phyloP scores from a whole-genome alignment of 2,797 vertebrate species.

The Enteromius afrohamiltoni region DNA sequence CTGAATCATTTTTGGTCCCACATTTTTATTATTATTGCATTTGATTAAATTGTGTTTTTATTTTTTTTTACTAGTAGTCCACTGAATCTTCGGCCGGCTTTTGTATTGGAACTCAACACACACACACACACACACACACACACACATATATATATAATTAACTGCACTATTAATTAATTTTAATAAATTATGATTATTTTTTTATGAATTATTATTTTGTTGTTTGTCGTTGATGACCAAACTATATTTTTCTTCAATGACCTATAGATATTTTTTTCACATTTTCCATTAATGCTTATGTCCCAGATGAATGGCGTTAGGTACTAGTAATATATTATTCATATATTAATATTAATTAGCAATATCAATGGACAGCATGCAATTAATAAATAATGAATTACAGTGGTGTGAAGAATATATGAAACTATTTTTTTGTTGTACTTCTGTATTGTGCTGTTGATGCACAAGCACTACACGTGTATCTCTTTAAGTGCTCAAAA shows the following conservation, averaged over 20 bases:
- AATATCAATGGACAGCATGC: neutral
- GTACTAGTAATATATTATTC: neutral
- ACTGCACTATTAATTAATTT: too few relatives aligned
- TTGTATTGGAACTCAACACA: too few relatives aligned
- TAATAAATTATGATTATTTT: too few relatives aligned
- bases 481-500: conserved; percentile 32
- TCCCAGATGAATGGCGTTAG: neutral
- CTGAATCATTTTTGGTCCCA: too few relatives aligned
- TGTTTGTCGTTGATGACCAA: neutral
- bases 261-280: neutral
- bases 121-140: too few relatives aligned
- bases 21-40: too few relatives aligned
- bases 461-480: neutral
- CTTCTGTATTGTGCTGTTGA: neutral
- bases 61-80: too few relatives aligned
- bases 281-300: neutral
- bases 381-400: neutral
- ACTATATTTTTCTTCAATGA: too few relatives aligned
- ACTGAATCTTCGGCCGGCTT: too few relatives aligned
- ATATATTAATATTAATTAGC: neutral
- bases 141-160: too few relatives aligned
- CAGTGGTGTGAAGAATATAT: neutral
- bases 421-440: neutral
- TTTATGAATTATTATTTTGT: neutral
- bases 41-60: too few relatives aligned